Evolutionary conservation across 1,140 invertebrate species (phyloP), one percentile per base, ranked within the genome.

Genomic region (Dolichoris vasculosae): DNA sequence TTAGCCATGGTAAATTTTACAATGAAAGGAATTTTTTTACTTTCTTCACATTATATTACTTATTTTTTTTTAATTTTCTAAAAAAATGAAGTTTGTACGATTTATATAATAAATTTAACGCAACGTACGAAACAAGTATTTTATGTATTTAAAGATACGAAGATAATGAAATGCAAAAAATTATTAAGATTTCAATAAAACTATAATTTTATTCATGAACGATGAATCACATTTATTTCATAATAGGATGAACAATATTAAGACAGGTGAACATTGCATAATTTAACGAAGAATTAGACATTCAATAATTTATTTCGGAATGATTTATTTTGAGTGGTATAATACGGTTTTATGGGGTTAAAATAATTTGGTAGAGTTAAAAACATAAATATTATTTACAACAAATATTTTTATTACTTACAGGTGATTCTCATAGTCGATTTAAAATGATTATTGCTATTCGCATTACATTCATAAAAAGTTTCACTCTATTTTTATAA

Each of bases 181-280:
- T 51, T 23, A 7, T 78, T 26, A 84, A 48, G 7, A 8, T 73
- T 32, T 73, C 67, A 69, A 69, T 82, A 55, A 76, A 82, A 79
- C 84, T 82, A 63, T 23, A 76, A 73, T 85, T 86, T 86, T 86
- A 86, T 86, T 86, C 48, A 78, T 78, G 80, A 86, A 86, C 85
- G 48, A 83, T 86, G 80, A 86, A 82, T 79, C 73, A 86, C 85
- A 86, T 86, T 86, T 86, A 86, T 86, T 86, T 86, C 15, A 78
- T 85, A 85, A 63, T 80, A 59, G 79, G 63, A 84, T 84, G 76
- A 79, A 80, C 79, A 82, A n/a, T 69, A 81, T 81, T 81, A 81
- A 48, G 55, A 81, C 48, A 81, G 38, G 38, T 38, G 67, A 82
- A 82, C 79, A 85, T 85, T 75, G 69, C 23, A 81, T 82, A 51